A percentile compares a stretch with the other conserved stretches of the same genome.
phyloP scores from a whole-genome alignment of 1,140 invertebrate species.

The Bombus superbus region DNA sequence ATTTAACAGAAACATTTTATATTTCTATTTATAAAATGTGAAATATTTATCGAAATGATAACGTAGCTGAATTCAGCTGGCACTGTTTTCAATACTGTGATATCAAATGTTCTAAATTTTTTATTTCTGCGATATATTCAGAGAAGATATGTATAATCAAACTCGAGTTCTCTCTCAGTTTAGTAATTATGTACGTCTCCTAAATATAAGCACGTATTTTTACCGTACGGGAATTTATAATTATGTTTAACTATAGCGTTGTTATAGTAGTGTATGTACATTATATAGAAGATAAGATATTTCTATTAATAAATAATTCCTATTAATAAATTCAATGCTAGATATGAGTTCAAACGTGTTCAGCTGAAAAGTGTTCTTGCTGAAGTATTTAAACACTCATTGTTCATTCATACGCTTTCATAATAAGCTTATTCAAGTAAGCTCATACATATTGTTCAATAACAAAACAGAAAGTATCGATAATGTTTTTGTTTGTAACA shows the following conservation, averaged over 20 bases:
- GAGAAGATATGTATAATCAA: background rate
- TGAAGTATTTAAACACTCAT: background rate
- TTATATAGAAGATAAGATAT: background rate
- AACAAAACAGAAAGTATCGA: background rate
- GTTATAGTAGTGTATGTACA: background rate
- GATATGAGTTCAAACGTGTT: background rate
- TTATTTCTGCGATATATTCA: background rate
- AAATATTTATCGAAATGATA: constrained; percentile 1
- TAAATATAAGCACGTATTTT: background rate
- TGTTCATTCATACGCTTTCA: background rate
- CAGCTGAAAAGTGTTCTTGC: background rate
- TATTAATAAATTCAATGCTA: background rate
- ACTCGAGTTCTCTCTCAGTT: background rate
- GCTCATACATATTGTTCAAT: background rate
- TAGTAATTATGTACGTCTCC: background rate
- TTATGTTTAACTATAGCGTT: background rate
- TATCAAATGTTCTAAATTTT: background rate
- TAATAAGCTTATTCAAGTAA: background rate
- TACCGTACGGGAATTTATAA: background rate
- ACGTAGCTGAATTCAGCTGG: constrained; percentile 6
- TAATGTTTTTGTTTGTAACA: background rate
- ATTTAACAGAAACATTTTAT: background rate
- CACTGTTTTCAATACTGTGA: constrained; percentile 20
- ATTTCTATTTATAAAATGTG: background rate
- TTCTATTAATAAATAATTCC: background rate